Conservation (phyloP, 2,797 vertebrate species). For the Kryptolebias ocellatus region DNA sequence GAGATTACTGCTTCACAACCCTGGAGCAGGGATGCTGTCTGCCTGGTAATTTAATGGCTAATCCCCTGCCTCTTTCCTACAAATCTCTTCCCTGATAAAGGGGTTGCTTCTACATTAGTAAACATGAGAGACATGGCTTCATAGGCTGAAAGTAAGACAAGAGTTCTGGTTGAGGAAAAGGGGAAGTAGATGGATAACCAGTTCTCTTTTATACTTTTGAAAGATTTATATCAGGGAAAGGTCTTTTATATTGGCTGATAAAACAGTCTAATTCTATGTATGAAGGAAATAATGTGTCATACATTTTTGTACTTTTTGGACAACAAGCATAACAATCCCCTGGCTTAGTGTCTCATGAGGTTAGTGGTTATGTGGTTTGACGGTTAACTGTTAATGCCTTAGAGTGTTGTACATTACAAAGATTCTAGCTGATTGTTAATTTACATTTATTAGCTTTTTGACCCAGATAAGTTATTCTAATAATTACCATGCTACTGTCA, state of each 20-base stretch:
- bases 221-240: slow-evolving; percentile 19
- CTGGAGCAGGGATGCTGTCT: slow-evolving; percentile 75
- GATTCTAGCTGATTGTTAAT: slow-evolving; percentile 51
- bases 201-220: slow-evolving; percentile 20
- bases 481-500: slow-evolving; percentile 47
- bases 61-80: slow-evolving; percentile 79
- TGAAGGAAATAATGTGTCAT: slow-evolving; percentile 30
- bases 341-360: slow-evolving; percentile 15
- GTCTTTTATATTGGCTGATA: slow-evolving; percentile 2
- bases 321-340: slow-evolving; percentile 12
- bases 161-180: slow-evolving; percentile 48
- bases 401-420: slow-evolving; percentile 26
- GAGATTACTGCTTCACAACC: slow-evolving; percentile 76
- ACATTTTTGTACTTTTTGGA: slow-evolving; percentile 35
- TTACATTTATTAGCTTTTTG: slow-evolving; percentile 71
- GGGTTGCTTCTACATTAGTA: slow-evolving; percentile 76
- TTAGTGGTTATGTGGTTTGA: slow-evolving; percentile 40
- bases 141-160: slow-evolving; percentile 57
- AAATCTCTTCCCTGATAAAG: slow-evolving; percentile 81
- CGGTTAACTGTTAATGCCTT: slow-evolving; percentile 30
- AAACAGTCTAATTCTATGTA: slow-evolving; percentile 16
- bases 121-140: slow-evolving; percentile 70
- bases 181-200: slow-evolving; percentile 41
- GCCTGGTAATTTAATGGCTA: slow-evolving; percentile 82
- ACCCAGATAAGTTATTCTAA: slow-evolving; percentile 64